Evolutionary conservation across 2,888 invertebrate species (phyloP), one percentile per base, ranked within the genome.

Genomic region (Nowickia ferox): DNA sequence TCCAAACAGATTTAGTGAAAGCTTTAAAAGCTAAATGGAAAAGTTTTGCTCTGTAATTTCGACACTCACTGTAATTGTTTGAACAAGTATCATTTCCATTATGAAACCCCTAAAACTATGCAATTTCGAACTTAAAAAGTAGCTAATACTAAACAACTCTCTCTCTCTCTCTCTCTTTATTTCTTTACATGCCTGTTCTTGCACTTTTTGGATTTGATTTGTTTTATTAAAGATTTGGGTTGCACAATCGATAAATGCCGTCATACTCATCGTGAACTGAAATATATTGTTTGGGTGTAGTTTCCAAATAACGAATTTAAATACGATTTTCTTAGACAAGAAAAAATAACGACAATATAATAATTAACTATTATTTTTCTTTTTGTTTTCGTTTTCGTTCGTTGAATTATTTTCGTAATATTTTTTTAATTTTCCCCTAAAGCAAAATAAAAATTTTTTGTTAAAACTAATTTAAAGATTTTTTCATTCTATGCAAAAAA

Each of bases 241-340:
- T 91, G 91, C 87, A 91, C 92, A 74, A 89, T 89, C 80, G 88
- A 88, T 61, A 89, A 89, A 87, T 92, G 92, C 89, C 91, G 91
- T 30, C 90, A 89, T 79, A 89, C 90, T 85, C 91, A 92, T 84
- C 92, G 90, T 80, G 90, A 91, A 84, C 89, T 92, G 61, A 92
- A 92, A 88, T 92, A 92, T 84, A 92, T 92, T 87, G 92, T 92
- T 80, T 92, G 92, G 92, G 92, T 92, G 84, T 92, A 89, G 63
- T 71, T 84, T 19, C 8, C 30, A 22, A 44, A 30, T n/a, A 63
- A 71, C 53, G 55, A 79, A 79, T 40, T 55, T 42, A 68, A 69
- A 30, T 30, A 44, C 15, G 10, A 48, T 76, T 55, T 44, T n/a
- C 61, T 42, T 9, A 55, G 42, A 15, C 9, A 71, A 66, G 30